These are phyloP conservation scores for Aptenodytes forsteri DNA, from an alignment of 2,113 vertebrate genomes.

Conservation along the genomic window DNA sequence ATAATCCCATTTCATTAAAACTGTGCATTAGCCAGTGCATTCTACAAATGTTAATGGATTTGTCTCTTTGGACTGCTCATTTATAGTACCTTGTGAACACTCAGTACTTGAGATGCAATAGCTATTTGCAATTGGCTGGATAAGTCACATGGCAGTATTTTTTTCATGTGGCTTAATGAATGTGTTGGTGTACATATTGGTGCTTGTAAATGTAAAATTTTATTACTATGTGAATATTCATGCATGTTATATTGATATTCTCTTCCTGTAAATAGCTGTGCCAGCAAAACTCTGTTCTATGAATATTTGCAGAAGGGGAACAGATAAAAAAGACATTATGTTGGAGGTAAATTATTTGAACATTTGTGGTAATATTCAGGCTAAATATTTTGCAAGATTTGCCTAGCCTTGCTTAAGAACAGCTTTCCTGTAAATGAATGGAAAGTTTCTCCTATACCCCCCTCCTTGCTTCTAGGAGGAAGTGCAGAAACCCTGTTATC, in stretches of 20 bases:
- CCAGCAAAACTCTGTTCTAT: not conserved
- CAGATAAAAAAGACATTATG: not conserved
- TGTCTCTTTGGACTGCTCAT: constrained; percentile 1
- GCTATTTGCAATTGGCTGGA: not conserved
- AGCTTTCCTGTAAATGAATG: not conserved
- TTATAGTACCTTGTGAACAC: not conserved
- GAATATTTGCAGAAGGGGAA: not conserved
- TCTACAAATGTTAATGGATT: constrained; percentile 6
- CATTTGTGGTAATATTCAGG: not conserved
- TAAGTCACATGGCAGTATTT: not conserved
- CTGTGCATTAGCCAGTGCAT: not conserved
- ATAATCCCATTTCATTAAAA: constrained; percentile 25
- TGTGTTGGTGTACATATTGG: not conserved
- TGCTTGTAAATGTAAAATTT: constrained; percentile 2
- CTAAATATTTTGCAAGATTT: not conserved
- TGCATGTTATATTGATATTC: not conserved
- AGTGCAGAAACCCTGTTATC: not conserved
- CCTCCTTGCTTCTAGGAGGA: not conserved
- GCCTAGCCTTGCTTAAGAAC: not conserved
- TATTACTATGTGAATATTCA: constrained; percentile 13
- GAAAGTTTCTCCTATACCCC: not conserved
- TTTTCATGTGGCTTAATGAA: not conserved
- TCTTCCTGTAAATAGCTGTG: not conserved
- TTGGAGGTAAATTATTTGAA: constrained; percentile 29
- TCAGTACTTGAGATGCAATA: not conserved